These are phyloP conservation scores for Onychomys leucogaster DNA, from an alignment of 2,797 vertebrate species.

Conservation along the genomic window DNA sequence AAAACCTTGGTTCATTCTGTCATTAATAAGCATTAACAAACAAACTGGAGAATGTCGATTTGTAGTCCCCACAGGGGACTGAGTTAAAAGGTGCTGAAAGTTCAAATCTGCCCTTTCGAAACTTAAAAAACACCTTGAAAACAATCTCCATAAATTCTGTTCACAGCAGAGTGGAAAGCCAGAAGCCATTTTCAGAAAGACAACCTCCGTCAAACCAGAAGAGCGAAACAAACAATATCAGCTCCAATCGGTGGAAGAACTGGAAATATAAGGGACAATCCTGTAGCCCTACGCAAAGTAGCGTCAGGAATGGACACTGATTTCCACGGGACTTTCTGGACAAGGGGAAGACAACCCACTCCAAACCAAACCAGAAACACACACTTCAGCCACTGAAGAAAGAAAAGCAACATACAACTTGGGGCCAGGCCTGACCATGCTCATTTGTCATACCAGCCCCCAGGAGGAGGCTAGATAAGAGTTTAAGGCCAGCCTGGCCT, in stretches of 20 bases:
- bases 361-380: neutral
- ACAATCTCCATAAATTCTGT: neutral
- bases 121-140: constrained; percentile 26
- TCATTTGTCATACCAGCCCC: neutral
- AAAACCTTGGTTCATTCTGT: neutral
- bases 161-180: constrained; percentile 3
- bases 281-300: constrained; percentile 24
- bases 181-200: neutral
- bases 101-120: constrained; percentile 53
- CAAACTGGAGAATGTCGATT: neutral
- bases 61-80: neutral
- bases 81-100: constrained; percentile 38
- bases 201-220: neutral
- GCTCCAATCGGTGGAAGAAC: neutral
- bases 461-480: neutral
- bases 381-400: neutral
- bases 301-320: neutral
- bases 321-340: neutral
- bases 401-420: neutral
- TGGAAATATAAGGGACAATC: neutral
- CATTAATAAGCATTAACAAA: constrained; percentile 24
- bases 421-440: neutral
- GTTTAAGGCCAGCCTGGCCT: neutral
- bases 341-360: neutral
- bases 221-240: neutral